Conservation (phyloP, 2,797 vertebrate genomes). For the Jordanella pulchra region DNA sequence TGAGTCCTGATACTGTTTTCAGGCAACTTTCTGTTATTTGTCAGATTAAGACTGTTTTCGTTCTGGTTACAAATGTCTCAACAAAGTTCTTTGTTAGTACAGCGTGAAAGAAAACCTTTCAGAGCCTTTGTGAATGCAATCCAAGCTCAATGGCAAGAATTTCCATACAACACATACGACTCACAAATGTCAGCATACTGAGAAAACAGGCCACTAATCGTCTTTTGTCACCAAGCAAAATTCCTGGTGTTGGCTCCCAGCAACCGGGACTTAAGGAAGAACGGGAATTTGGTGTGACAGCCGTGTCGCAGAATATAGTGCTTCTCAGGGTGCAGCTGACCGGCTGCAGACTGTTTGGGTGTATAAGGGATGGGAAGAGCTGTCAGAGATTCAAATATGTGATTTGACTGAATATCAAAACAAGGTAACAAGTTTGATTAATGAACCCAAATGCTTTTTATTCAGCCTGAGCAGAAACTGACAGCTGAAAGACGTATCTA, state of each 20-base stretch:
- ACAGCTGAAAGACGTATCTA: conserved; percentile 56
- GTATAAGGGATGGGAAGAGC: conserved; percentile 27
- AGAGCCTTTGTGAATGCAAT: conserved; percentile 52
- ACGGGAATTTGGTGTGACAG: conserved; percentile 80
- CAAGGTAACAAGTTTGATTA: conserved; percentile 67
- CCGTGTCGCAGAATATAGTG: conserved; percentile 84
- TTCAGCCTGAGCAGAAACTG: conserved; percentile 42
- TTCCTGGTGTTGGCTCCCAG: conserved; percentile 84
- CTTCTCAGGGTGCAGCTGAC: conserved; percentile 78
- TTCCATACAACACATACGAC: conserved; percentile 67
- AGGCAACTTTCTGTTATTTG: conserved; percentile 24
- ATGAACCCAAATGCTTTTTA: conserved; percentile 50
- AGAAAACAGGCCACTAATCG: conserved; percentile 80
- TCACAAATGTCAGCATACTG: conserved; percentile 76
- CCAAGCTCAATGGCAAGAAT: conserved; percentile 55
- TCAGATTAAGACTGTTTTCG: conserved; percentile 50
- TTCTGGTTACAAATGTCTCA: conserved; percentile 37
- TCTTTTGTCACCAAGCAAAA: conserved; percentile 81
- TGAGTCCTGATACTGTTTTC: conserved; percentile 9
- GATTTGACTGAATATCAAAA: conserved; percentile 56
- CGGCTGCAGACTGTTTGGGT: conserved; percentile 57
- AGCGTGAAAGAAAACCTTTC: conserved; percentile 53
- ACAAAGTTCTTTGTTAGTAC: conserved; percentile 53
- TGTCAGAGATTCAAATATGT: conserved; percentile 35
- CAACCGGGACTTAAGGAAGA: conserved; percentile 83